These are phyloP conservation scores for Hydractinia echinata DNA, from an alignment of 30 jellyfish, hydroid and myxozoan species.

Conservation along the genomic window DNA sequence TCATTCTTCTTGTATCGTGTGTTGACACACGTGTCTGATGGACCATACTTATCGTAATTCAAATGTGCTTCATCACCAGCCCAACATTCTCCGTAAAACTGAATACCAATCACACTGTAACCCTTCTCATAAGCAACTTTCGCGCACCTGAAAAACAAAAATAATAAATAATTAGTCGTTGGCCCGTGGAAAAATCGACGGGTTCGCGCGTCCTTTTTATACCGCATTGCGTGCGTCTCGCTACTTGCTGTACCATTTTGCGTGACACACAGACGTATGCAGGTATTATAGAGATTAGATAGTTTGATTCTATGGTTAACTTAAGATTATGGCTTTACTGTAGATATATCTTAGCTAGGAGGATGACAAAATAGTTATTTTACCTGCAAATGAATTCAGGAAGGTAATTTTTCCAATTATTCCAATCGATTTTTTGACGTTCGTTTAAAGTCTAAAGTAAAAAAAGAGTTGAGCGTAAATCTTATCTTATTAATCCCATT, in stretches of 20 bases:
- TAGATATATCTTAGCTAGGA: too few species aligned
- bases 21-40: conserved; percentile 33
- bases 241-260: too few species aligned
- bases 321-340: too few species aligned
- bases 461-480: neutral
- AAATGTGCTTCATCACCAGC: conserved; percentile 62
- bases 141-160: conserved; percentile 51
- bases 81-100: conserved; percentile 79
- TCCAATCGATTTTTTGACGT: conserved; percentile 22
- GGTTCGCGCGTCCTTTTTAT: too few species aligned
- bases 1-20: neutral
- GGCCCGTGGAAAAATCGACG: too few species aligned
- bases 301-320: too few species aligned
- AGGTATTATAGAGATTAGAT: too few species aligned
- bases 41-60: conserved; percentile 29
- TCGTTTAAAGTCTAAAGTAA: conserved; percentile 24
- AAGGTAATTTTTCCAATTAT: conserved; percentile 40
- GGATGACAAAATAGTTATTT: neutral
- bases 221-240: too few species aligned
- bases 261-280: too few species aligned
- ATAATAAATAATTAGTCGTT: neutral
- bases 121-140: conserved; percentile 55
- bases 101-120: conserved; percentile 63
- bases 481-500: too few species aligned
- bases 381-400: conserved; percentile 57